Percentiles rank a stretch among this genome's conserved stretches.
These are phyloP conservation scores for Beroe forskalii DNA, from an alignment of 37 sponge, comb jelly and placozoan species.

Conservation along the genomic window DNA sequence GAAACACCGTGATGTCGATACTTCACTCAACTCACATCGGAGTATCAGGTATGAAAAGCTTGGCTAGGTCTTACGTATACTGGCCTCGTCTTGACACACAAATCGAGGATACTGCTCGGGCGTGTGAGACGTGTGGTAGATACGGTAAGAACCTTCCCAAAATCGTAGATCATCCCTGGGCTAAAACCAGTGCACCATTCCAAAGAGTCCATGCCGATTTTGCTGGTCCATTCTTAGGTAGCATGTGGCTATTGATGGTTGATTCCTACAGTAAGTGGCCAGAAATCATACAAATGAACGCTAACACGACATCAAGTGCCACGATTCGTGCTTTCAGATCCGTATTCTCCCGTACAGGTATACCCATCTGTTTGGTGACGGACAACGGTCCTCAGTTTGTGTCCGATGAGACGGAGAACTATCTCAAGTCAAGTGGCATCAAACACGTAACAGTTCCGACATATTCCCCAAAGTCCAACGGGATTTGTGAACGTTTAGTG, in stretches of 20 bases:
- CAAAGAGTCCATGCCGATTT: conserved; percentile 7
- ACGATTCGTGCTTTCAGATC: conserved; percentile 63
- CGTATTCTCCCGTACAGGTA: conserved; percentile 67
- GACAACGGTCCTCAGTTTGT: conserved; percentile 72
- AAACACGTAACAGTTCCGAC: background rate
- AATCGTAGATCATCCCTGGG: conserved; percentile 16
- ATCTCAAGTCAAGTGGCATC: background rate
- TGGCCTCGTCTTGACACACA: conserved; percentile 51
- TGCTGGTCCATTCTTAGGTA: conserved; percentile 15
- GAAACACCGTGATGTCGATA: background rate
- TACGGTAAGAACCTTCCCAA: conserved; percentile 26
- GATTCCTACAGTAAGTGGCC: conserved; percentile 72
- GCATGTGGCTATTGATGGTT: conserved; percentile 42
- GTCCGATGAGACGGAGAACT: background rate
- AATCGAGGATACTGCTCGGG: conserved; percentile 46
- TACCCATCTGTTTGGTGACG: conserved; percentile 47
- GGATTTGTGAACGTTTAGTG: background rate
- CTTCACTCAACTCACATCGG: conserved; percentile 20
- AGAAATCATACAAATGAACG: conserved; percentile 66
- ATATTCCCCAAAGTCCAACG: background rate
- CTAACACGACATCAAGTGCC: conserved; percentile 42
- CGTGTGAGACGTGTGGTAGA: conserved; percentile 36
- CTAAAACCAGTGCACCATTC: conserved; percentile 4
- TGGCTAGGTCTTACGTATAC: conserved; percentile 21
- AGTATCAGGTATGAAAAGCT: conserved; percentile 20